Conservation (phyloP, 2,888 invertebrate genomes). For the Andrena hattorfiana region DNA sequence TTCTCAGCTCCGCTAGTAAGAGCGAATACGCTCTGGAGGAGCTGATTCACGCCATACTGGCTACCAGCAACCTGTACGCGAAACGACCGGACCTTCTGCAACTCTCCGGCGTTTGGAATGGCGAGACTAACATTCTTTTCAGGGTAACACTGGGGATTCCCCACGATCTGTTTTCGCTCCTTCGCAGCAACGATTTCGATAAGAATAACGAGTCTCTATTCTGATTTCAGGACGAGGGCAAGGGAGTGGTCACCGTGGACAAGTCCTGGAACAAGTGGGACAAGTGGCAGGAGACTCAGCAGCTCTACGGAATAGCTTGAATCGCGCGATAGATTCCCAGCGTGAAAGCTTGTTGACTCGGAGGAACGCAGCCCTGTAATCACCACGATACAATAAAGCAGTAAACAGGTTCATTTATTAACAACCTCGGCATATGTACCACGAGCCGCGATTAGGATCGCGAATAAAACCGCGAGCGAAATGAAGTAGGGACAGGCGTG, state of each 20-base stretch:
- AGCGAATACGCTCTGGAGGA: conserved; percentile 87
- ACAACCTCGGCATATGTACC: too few relatives aligned
- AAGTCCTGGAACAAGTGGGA: conserved; percentile 77
- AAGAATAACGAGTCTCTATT: not conserved
- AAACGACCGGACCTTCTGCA: conserved; percentile 88
- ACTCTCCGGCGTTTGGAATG: conserved; percentile 88
- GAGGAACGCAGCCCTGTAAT: too few relatives aligned
- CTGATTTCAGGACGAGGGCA: conserved; percentile 85
- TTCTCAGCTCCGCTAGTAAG: conserved; percentile 85
- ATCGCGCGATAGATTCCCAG: not conserved
- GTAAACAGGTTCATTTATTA: too few relatives aligned
- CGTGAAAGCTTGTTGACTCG: too few relatives aligned
- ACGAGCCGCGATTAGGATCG: too few relatives aligned
- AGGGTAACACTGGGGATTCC: conserved; percentile 81
- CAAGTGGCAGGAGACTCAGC: conserved; percentile 72
- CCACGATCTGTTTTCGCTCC: not conserved
- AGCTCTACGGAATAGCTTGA: conserved; percentile 48
- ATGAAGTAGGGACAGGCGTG: too few relatives aligned
- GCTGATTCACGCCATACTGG: conserved; percentile 88
- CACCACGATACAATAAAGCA: too few relatives aligned
- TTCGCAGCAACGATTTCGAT: not conserved
- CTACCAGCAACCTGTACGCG: conserved; percentile 87
- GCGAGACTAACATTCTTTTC: conserved; percentile 86
- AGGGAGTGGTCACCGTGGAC: conserved; percentile 83
- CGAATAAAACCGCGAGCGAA: not conserved